Evolutionary conservation across 2,888 invertebrate species (phyloP), one percentile per base, ranked within the genome.

Genomic region (Argyresthia albistria): DNA sequence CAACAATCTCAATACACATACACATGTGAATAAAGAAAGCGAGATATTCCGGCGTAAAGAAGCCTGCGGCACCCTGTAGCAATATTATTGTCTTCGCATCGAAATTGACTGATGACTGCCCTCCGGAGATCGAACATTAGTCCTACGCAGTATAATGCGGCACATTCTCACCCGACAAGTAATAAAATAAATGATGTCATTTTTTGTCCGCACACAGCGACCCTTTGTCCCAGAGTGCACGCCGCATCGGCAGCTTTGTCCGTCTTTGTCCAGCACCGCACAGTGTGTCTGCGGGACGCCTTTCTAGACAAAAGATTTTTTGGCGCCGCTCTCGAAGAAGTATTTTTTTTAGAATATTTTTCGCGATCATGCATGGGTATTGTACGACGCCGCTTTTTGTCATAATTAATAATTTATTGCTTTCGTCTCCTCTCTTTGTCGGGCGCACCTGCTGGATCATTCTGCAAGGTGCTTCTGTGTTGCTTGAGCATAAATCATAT

Each of bases 151-250:
- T 83, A 84, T 84, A 83, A 84, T 81, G 82, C 76, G 73, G 67
- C 73, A 77, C 77, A 80, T 84, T 87, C 83, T 81, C 83, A 80
- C 82, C 78, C 80, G 71, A 63, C 69, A 83, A 82, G 25, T 54
- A 81, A 86, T 87, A 84, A 86, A 83, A 87, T 87, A 84, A 86
- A 87, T 86, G 86, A 86, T 82, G 83, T 84, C 80, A 86, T 86
- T 86, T 86, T 86, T 86, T 86, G 84, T 83, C 74, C 69, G 70
- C 68, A 65, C 74, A 70, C 79, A 78, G 77, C 69, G 72, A 69
- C 67, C 66, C 70, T 81, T 82, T 77, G 78, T 76, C 73, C 80
- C 76, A 68, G 64, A 68, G 71, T 73, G 71, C 61, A 56, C 60
- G 64, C 72, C 71, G 73, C 66, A 69, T 68, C 79, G 78, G 76